Evolutionary conservation across 2,888 invertebrate species (phyloP).

Genomic region (Drosophila fungiperda): DNA sequence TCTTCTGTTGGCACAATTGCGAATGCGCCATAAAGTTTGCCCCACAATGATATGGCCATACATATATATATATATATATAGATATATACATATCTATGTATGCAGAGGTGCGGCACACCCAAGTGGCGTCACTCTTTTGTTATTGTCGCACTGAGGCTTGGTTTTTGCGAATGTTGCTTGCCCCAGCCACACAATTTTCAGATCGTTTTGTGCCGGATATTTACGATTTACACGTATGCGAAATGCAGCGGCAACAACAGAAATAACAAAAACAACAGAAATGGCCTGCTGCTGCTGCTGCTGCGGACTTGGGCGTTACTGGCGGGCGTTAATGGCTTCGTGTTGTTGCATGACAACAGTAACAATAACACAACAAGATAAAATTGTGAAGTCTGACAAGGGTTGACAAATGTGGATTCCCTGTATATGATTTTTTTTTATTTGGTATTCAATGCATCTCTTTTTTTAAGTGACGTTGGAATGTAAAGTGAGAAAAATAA

Average conservation of each 20-base stretch:
- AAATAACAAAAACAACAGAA: conserved; percentile 48
- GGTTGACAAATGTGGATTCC: conserved; percentile 7
- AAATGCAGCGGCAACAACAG: conserved; percentile 63
- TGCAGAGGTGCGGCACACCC: conserved; percentile 26
- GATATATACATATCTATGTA: conserved; percentile 4
- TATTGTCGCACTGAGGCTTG: conserved; percentile 43
- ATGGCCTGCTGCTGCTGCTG: conserved; percentile 11
- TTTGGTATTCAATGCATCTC: not conserved
- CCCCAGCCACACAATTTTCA: conserved; percentile 48
- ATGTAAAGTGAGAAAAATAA: not conserved
- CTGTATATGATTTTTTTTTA: not conserved
- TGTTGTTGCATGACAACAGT: conserved; percentile 48
- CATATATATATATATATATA: not conserved
- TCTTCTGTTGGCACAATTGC: conserved; percentile 50
- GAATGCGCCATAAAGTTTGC: conserved; percentile 43
- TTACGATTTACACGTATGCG: conserved; percentile 81
- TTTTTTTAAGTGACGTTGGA: not conserved
- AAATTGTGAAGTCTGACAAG: not conserved
- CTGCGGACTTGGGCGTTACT: conserved; percentile 17
- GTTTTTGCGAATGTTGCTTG: conserved; percentile 26
- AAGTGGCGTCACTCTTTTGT: conserved; percentile 46
- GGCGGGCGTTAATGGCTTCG: conserved; percentile 69
- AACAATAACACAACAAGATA: conserved; percentile 37
- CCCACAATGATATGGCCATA: conserved; percentile 26
- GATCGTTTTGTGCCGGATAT: conserved; percentile 71